phyloP scores from a whole-genome alignment of 2,888 invertebrate genomes.

The Tipula confusa region DNA sequence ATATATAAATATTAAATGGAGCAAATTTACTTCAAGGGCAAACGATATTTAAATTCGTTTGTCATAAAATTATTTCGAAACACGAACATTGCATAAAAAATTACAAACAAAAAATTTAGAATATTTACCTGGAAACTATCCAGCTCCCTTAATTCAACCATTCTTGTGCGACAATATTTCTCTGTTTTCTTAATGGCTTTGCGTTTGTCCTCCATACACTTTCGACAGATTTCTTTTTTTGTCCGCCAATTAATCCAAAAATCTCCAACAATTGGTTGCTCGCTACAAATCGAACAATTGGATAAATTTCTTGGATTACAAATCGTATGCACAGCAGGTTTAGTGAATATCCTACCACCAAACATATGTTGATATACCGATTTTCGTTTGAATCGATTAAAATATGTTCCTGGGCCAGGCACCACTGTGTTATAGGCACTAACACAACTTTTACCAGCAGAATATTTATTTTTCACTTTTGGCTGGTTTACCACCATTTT shows the following conservation, averaged over 20 bases:
- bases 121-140: constrained; percentile 29
- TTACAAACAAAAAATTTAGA: neutral
- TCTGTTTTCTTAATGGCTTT: constrained; percentile 32
- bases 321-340: constrained; percentile 43
- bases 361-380: constrained; percentile 41
- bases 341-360: constrained; percentile 39
- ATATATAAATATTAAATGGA: neutral
- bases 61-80: neutral
- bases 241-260: constrained; percentile 54
- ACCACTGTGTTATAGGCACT: neutral
- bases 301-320: constrained; percentile 41
- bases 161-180: constrained; percentile 32
- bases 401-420: constrained; percentile 38
- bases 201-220: constrained; percentile 40
- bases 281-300: constrained; percentile 42
- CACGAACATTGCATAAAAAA: neutral
- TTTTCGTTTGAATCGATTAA: constrained; percentile 36
- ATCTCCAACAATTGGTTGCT: constrained; percentile 49
- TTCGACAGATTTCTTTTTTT: constrained; percentile 45
- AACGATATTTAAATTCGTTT: neutral
- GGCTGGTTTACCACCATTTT: neutral
- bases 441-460: neutral
- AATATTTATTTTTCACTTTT: neutral
- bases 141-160: neutral
- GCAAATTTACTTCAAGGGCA: neutral